Base-by-base conservation (phyloP, 2,888 invertebrate genomes). In the Sturmia bella region DNA sequence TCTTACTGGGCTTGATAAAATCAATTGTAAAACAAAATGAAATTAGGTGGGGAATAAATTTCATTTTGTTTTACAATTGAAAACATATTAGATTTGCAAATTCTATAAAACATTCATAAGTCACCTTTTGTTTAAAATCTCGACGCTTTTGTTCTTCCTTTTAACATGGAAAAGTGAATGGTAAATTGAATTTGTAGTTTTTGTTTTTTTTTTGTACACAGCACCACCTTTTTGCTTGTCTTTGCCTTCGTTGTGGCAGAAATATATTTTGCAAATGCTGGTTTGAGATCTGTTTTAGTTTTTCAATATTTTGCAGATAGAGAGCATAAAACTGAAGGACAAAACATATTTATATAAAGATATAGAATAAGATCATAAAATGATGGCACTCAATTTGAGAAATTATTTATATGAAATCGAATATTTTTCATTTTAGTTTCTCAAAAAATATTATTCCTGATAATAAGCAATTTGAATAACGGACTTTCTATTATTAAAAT, bases 161-260 rank as follows among this genome's bases (percentile, higher is more conserved):
- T 57, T 43, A 61, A 41, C 66, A 81, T 43, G 50, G 56, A 17
- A 50, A 77, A 69, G 50, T 50, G 50, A 63, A 73, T 73, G 54
- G 43, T 27, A 69, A 81, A 77, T 69, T 73, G 63, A 77, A 81
- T 81, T 77, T 69, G 56, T 69, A 59, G n/a, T n/a, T n/a, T 56
- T 69, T 50, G 32, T 32, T 45, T 12, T 17, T 39, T 19, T 61
- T 59, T 63, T 21, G 61, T 45, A 69, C 37, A 41, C 41, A 13
- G 19, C 39, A n/a, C 41, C 27, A 52, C 13, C 13, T 45, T 52
- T 66, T 15, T 0, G 13, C 2, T 56, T 52, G 4, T 32, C 21
- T 9, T 17, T 37, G 45, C 21, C 43, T 7, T 27, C 45, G 19
- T 21, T n/a, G 13, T 11, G 43, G 37, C 12, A 13, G n/a, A 15